Percentiles rank a stretch among this genome's conserved stretches.
phyloP scores from a whole-genome alignment of 2,888 invertebrate species.

The Merodon equestris region DNA sequence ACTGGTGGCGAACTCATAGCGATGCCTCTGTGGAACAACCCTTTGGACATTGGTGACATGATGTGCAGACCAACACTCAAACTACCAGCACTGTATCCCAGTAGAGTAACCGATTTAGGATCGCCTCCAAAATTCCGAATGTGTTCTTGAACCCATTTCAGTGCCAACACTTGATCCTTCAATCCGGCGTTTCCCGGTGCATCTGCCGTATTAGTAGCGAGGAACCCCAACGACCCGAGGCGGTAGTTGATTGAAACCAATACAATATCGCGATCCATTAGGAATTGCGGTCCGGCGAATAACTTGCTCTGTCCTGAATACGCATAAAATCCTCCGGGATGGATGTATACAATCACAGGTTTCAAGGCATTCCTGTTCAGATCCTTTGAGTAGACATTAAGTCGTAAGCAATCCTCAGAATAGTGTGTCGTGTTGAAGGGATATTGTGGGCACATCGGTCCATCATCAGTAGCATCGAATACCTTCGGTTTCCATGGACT shows the following conservation, averaged over 20 bases:
- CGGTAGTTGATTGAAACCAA: slow-evolving; percentile 84
- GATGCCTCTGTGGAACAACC: slow-evolving; percentile 85
- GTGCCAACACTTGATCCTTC: slow-evolving; percentile 84
- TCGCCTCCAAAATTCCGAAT: slow-evolving; percentile 85
- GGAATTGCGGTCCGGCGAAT: slow-evolving; percentile 80
- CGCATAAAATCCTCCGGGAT: slow-evolving; percentile 83
- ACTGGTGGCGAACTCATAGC: slow-evolving; percentile 84
- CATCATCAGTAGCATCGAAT: slow-evolving; percentile 81
- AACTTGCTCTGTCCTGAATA: slow-evolving; percentile 81
- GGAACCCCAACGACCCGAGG: slow-evolving; percentile 80
- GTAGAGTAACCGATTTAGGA: slow-evolving; percentile 82
- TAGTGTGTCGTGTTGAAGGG: slow-evolving; percentile 72
- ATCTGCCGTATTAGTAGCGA: slow-evolving; percentile 83
- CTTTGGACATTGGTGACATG: slow-evolving; percentile 84
- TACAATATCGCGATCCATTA: slow-evolving; percentile 83
- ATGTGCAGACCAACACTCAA: slow-evolving; percentile 80
- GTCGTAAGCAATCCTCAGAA: slow-evolving; percentile 81
- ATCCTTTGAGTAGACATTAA: slow-evolving; percentile 81
- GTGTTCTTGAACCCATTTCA: slow-evolving; percentile 84
- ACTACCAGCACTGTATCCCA: slow-evolving; percentile 82
- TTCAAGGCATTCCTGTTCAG: slow-evolving; percentile 56
- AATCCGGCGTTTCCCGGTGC: slow-evolving; percentile 85
- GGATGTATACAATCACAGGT: slow-evolving; percentile 84
- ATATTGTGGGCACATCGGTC: slow-evolving; percentile 81
- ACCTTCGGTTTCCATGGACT: slow-evolving; percentile 78